phyloP scores from a whole-genome alignment of 1,140 invertebrate genomes.

The Forficula auricularia region DNA sequence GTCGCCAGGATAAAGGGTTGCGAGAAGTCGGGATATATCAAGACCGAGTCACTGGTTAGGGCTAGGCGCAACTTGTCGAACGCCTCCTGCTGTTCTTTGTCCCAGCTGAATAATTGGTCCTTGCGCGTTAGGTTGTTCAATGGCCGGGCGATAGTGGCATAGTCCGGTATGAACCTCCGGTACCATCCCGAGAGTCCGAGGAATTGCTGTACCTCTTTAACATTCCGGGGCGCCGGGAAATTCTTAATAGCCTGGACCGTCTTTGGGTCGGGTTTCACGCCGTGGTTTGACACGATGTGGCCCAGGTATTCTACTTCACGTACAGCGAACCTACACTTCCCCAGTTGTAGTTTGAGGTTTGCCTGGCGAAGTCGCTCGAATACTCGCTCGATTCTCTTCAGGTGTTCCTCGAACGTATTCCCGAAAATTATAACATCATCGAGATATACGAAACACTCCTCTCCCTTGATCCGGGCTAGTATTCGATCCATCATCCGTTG shows the following conservation, averaged over 20 bases:
- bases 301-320: constrained; percentile 18
- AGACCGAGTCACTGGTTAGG: constrained; percentile 17
- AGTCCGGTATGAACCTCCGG: constrained; percentile 22
- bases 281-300: constrained; percentile 13
- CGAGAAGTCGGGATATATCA: constrained; percentile 23
- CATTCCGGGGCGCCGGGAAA: constrained; percentile 12
- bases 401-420: constrained; percentile 23
- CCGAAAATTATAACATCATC: constrained; percentile 27
- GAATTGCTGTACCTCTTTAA: constrained; percentile 14
- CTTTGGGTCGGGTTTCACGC: constrained; percentile 12
- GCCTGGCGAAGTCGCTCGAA: constrained; percentile 19
- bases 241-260: constrained; percentile 13
- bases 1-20: constrained; percentile 35
- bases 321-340: constrained; percentile 23
- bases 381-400: constrained; percentile 19
- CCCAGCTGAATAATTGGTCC: constrained; percentile 18
- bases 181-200: constrained; percentile 20
- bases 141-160: constrained; percentile 14
- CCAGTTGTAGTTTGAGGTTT: constrained; percentile 24
- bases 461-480: constrained; percentile 18
- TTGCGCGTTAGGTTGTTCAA: constrained; percentile 16
- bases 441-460: constrained; percentile 24
- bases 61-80: constrained; percentile 14
- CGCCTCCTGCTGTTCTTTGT: constrained; percentile 16
- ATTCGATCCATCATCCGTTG: constrained; percentile 17